phyloP scores from a whole-genome alignment of 2,888 invertebrate species.

The Trichopria drosophilae region DNA sequence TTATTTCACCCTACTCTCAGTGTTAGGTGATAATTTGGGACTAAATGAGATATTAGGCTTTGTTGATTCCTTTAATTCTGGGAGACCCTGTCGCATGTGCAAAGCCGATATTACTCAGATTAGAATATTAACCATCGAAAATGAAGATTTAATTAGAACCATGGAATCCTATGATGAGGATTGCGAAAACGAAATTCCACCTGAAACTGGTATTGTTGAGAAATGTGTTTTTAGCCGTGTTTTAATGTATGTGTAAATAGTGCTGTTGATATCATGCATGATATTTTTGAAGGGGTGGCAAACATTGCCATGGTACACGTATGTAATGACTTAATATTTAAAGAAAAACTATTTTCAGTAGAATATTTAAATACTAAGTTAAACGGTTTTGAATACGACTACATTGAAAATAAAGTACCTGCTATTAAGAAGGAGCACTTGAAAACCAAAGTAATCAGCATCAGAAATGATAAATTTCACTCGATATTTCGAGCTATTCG shows the following conservation, averaged over 20 bases:
- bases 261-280: slow-evolving; percentile 16
- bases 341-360: slow-evolving; percentile 18
- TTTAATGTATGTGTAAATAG: no score
- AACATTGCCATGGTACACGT: slow-evolving; percentile 13
- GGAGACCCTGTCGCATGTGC: slow-evolving; percentile 19
- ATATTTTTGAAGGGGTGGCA: slow-evolving; percentile 14
- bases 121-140: slow-evolving; percentile 5
- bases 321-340: slow-evolving; percentile 15
- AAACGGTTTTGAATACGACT: slow-evolving; percentile 10
- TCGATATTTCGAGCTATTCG: slow-evolving; percentile 6
- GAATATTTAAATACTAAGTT: slow-evolving; percentile 11
- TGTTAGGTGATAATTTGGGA: no score
- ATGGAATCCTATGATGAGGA: slow-evolving; percentile 2
- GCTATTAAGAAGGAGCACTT: slow-evolving; percentile 8
- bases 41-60: no score
- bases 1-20: slow-evolving; percentile 10
- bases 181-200: slow-evolving; percentile 4
- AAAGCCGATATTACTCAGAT: slow-evolving; percentile 6
- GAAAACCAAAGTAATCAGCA: slow-evolving; percentile 6
- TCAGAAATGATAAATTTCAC: slow-evolving; percentile 8
- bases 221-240: no score
- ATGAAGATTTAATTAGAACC: slow-evolving; percentile 6
- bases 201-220: slow-evolving; percentile 18
- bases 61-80: slow-evolving; percentile 12
- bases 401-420: slow-evolving; percentile 9